Evolutionary conservation across 2,888 invertebrate genomes (phyloP).

Genomic region (Drosophila robusta): DNA sequence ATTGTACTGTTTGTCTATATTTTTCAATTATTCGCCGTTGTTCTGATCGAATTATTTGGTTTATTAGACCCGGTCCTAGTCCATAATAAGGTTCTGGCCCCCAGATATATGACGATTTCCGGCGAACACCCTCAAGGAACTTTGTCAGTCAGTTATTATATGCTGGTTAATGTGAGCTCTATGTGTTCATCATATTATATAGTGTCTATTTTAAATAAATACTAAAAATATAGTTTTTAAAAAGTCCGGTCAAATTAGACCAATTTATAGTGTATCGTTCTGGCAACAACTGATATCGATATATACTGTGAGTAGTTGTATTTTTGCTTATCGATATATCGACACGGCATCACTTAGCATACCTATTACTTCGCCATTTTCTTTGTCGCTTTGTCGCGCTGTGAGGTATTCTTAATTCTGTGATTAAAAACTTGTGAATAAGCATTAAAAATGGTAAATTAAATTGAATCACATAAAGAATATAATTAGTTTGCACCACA

Average conservation of each 20-base stretch:
- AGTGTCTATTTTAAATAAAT: too few relatives aligned
- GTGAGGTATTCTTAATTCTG: constrained; percentile 67
- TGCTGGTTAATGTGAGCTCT: too few relatives aligned
- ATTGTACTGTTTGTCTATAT: too few relatives aligned
- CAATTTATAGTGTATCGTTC: background rate
- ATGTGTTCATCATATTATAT: too few relatives aligned
- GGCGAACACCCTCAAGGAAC: too few relatives aligned
- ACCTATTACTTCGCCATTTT: constrained; percentile 62
- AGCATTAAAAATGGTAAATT: constrained; percentile 69
- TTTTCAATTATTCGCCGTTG: too few relatives aligned
- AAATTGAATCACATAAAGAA: constrained; percentile 15
- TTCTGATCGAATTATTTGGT: too few relatives aligned
- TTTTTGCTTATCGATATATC: constrained; percentile 31
- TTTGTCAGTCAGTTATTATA: too few relatives aligned
- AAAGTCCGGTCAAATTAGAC: background rate
- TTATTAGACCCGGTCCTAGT: too few relatives aligned
- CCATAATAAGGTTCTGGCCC: too few relatives aligned
- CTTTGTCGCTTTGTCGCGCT: constrained; percentile 70
- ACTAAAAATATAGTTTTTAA: background rate
- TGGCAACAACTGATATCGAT: background rate
- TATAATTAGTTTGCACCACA: constrained; percentile 46
- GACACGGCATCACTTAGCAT: constrained; percentile 14
- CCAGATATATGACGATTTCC: too few relatives aligned
- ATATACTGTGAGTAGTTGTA: background rate
- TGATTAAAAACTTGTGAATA: constrained; percentile 69